These are phyloP conservation scores for Xerus inauris DNA, from an alignment of 2,113 vertebrate genomes.

Conservation along the genomic window DNA sequence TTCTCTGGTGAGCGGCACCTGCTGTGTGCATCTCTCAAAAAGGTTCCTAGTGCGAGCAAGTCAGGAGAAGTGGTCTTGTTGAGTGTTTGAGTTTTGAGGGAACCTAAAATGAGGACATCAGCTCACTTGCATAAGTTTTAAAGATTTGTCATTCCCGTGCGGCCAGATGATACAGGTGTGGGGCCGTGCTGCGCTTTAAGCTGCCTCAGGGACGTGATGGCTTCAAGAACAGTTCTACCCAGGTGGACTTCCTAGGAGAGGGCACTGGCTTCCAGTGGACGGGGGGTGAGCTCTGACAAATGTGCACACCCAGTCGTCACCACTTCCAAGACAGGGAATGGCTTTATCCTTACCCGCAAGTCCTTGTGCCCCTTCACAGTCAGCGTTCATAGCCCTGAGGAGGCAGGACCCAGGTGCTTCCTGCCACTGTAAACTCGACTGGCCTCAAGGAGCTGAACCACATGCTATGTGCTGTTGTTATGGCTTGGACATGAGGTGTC, in stretches of 20 bases:
- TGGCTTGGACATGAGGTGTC: too few relatives aligned
- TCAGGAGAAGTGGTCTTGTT: not conserved
- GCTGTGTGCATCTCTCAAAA: not conserved
- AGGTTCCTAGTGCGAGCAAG: not conserved
- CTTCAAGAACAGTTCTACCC: not conserved
- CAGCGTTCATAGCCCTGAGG: not conserved
- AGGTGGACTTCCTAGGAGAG: not conserved
- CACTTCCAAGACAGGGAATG: not conserved
- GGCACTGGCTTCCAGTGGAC: too few relatives aligned
- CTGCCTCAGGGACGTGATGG: not conserved
- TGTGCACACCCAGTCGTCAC: too few relatives aligned
- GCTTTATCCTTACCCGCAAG: not conserved
- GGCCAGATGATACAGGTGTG: not conserved
- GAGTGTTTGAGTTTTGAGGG: not conserved
- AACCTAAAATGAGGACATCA: not conserved
- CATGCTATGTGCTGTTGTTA: accelerated
- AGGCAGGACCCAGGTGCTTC: accelerated
- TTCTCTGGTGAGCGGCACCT: not conserved
- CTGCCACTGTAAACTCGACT: not conserved
- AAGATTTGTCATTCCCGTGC: not conserved
- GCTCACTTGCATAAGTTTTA: not conserved
- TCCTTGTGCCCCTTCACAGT: not conserved
- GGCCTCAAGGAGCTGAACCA: not conserved
- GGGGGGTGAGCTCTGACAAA: not conserved
- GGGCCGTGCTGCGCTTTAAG: too few relatives aligned